Evolutionary conservation across 92 coral and sea anemone species (phyloP).

Genomic region (Pocillopora meandrina): DNA sequence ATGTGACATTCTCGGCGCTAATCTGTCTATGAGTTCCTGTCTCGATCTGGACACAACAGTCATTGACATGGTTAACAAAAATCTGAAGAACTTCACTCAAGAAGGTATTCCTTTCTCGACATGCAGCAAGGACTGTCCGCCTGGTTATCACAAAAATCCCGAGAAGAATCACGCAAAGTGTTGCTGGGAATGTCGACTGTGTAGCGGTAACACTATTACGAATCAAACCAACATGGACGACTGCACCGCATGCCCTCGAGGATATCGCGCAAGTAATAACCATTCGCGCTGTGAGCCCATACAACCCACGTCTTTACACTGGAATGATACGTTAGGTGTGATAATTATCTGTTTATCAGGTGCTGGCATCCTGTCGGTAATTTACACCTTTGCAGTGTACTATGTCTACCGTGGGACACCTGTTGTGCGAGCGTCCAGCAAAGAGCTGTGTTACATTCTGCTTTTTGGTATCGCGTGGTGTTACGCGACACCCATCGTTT

Average conservation of each 20-base stretch:
- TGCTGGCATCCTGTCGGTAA: conserved; percentile 55
- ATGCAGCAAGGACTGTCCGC: conserved; percentile 63
- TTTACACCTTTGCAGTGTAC: conserved; percentile 66
- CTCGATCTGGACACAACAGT: conserved; percentile 11
- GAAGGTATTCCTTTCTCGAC: conserved; percentile 55
- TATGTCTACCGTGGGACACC: conserved; percentile 76
- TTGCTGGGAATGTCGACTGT: conserved; percentile 84
- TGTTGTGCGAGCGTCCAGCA: conserved; percentile 88
- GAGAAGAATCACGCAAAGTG: conserved; percentile 75
- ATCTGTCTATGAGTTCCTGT: conserved; percentile 9
- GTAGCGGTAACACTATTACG: conserved; percentile 66
- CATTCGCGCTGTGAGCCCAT: conserved; percentile 76
- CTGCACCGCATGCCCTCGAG: conserved; percentile 74
- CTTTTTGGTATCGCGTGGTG: conserved; percentile 82
- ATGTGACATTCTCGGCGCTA: background rate
- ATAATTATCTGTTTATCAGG: conserved; percentile 64
- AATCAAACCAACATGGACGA: conserved; percentile 68
- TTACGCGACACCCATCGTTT: conserved; percentile 65
- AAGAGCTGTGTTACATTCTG: conserved; percentile 82
- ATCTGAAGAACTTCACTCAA: conserved; percentile 18
- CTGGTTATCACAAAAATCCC: conserved; percentile 73
- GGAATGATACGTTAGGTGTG: conserved; percentile 67
- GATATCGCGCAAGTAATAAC: conserved; percentile 70
- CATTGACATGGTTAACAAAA: background rate
- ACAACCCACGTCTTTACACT: conserved; percentile 63